Percentiles rank a stretch among this genome's conserved stretches.
These are phyloP conservation scores for Heliconius ismenius DNA, from an alignment of 2,888 invertebrate species.

Conservation along the genomic window DNA sequence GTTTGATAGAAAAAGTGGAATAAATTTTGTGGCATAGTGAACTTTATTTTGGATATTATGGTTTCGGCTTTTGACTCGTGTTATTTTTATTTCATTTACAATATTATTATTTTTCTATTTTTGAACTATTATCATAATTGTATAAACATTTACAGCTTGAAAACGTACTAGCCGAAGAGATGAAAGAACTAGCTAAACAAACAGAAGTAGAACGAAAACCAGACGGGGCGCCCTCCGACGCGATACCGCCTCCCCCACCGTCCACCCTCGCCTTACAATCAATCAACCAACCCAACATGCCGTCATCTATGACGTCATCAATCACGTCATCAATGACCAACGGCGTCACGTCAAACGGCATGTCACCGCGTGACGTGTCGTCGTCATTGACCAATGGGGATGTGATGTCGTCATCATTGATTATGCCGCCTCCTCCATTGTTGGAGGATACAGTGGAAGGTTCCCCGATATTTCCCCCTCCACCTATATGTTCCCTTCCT, in stretches of 20 bases:
- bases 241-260: constrained; percentile 66
- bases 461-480: constrained; percentile 63
- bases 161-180: constrained; percentile 72
- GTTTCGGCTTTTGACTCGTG: background rate
- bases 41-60: too few relatives aligned
- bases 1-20: too few relatives aligned
- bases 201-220: constrained; percentile 72
- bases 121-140: background rate
- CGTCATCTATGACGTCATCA: constrained; percentile 56
- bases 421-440: constrained; percentile 64
- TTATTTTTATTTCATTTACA: background rate
- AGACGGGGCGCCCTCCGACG: constrained; percentile 74
- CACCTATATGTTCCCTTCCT: constrained; percentile 84
- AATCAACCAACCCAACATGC: constrained; percentile 56
- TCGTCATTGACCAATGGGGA: constrained; percentile 47
- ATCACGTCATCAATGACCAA: constrained; percentile 36
- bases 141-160: constrained; percentile 60
- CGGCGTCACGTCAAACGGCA: constrained; percentile 47
- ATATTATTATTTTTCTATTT: background rate
- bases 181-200: constrained; percentile 70
- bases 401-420: constrained; percentile 54
- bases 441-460: constrained; percentile 52
- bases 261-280: constrained; percentile 63
- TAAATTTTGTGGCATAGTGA: too few relatives aligned
- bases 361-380: constrained; percentile 47